Base-by-base conservation (phyloP, 1,140 invertebrate genomes). In the Drosophila rhopaloa region DNA sequence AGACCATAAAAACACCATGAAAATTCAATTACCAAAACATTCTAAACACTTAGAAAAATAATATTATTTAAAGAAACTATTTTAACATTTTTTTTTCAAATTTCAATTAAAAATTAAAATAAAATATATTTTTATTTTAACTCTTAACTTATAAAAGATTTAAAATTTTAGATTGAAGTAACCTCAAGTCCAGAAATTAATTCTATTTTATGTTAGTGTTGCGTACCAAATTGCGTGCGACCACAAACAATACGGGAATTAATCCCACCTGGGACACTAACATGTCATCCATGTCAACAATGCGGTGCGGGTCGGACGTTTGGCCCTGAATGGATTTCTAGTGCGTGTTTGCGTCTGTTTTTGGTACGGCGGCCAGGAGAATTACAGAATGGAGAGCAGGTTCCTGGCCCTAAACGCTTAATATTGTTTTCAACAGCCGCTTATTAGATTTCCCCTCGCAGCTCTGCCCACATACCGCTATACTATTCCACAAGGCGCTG, bases 211-310 rank as follows among this genome's bases (percentile, higher is more conserved):
- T 14, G 14, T 11, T 9, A 67, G 58, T 67, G 63, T 43, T 8
- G 5, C 11, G 11, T 24, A 13, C 4, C 16, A 14, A 38, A 66
- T 53, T 53, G 65, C 65, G 65, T 68, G 65, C 61, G 47, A 67
- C 61, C 53, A 58, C 68, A 58, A 80, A 81, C 78, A 86, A 86
- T 78, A 66, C 58, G 74, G 53, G 81, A 86, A 86, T 86, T 86
- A 86, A 86, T 86, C 82, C 82, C 82, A 86, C 83, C 83, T 86
- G 82, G 79, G 76, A 57, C 73, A 76, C 74, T 88, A 84, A 84
- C 84, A 80, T 83, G 83, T 86, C 82, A 76, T 56, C 50, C 83
- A 35, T 73, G 82, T 86, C 83, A 86, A 82, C 83, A 82, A 70
- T 88, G 83, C 62, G 70, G 76, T 60, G 38, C 60, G 27, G 32